These are phyloP conservation scores for Sinella curviseta DNA, from an alignment of 1,140 invertebrate genomes.

Conservation along the genomic window DNA sequence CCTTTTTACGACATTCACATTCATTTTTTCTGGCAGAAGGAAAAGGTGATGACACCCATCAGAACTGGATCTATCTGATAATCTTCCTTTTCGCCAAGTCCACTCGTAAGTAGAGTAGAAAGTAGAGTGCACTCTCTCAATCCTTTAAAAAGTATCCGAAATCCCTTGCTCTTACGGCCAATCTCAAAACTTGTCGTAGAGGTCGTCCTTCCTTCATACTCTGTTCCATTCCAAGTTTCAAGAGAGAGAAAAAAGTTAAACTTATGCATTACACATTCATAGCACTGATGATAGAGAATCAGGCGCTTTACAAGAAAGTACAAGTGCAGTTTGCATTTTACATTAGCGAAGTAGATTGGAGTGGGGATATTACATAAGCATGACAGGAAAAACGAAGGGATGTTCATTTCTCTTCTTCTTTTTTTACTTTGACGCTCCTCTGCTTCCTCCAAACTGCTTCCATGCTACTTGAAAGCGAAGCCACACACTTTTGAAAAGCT, in stretches of 20 bases:
- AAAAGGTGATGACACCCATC: neutral
- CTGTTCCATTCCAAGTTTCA: neutral
- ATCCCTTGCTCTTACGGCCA: neutral
- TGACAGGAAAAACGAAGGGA: neutral
- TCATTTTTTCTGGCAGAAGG: neutral
- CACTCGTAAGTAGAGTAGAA: neutral
- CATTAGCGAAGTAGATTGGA: neutral
- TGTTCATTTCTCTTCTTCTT: neutral
- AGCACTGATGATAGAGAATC: too few relatives aligned
- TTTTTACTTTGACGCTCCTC: neutral
- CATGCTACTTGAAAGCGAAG: too few relatives aligned
- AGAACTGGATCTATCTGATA: neutral
- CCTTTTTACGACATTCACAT: too few relatives aligned
- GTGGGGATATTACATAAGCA: neutral
- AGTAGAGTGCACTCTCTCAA: neutral
- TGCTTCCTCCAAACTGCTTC: too few relatives aligned
- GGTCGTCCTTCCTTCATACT: slow-evolving; percentile 7
- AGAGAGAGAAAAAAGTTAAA: too few relatives aligned
- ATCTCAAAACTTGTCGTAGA: neutral
- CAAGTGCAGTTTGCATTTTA: neutral
- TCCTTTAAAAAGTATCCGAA: neutral
- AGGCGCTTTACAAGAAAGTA: neutral
- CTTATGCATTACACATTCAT: too few relatives aligned
- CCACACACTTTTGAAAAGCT: neutral
- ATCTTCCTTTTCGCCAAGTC: neutral